phyloP scores from a whole-genome alignment of 2,113 vertebrate genomes.

The Oncorhynchus masou region DNA sequence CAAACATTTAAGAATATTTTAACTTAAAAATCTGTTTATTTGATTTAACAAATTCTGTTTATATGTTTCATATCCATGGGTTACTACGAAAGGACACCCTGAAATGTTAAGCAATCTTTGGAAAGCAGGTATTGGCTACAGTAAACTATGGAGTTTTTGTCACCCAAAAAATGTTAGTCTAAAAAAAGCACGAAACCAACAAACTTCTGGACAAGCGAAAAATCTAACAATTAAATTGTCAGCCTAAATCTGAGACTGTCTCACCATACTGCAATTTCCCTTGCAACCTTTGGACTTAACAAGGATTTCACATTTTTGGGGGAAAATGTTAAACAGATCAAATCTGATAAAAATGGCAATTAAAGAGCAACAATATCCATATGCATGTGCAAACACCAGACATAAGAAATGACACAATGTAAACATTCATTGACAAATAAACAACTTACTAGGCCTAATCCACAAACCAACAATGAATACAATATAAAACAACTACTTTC shows the following conservation, averaged over 20 bases:
- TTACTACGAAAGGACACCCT: constrained; percentile 47
- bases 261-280: too few relatives aligned
- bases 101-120: background rate
- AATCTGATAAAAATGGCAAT: background rate
- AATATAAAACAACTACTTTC: constrained; percentile 67
- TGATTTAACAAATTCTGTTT: background rate
- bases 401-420: background rate
- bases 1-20: background rate
- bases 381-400: background rate
- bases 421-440: background rate
- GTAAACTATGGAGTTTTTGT: too few relatives aligned
- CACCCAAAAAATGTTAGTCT: too few relatives aligned
- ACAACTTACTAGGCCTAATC: background rate
- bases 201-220: too few relatives aligned
- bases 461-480: constrained; percentile 56
- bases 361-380: background rate
- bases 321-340: background rate
- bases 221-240: too few relatives aligned
- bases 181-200: too few relatives aligned
- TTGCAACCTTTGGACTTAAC: too few relatives aligned
- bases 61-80: constrained; percentile 25
- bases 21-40: background rate
- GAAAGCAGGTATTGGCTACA: background rate
- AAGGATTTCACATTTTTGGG: too few relatives aligned
- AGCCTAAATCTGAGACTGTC: too few relatives aligned